phyloP scores from a whole-genome alignment of 1,140 invertebrate genomes.

The Pomacea maculata region DNA sequence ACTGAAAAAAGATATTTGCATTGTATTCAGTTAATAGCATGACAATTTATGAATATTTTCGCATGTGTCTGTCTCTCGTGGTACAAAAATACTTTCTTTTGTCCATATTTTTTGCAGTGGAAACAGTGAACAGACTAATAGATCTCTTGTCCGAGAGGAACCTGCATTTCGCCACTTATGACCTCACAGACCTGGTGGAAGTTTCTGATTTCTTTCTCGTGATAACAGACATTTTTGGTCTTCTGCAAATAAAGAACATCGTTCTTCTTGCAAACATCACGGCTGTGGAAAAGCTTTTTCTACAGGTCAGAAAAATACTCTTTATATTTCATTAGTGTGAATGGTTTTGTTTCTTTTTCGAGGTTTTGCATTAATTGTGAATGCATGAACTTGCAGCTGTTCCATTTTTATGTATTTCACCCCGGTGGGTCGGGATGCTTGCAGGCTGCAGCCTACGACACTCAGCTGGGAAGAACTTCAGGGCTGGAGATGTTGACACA shows the following conservation, averaged over 20 bases:
- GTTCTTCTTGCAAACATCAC: not conserved
- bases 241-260: not conserved
- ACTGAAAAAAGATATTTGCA: not conserved
- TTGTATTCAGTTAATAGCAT: no score
- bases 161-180: conserved; percentile 5
- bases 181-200: not conserved
- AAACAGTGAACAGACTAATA: not conserved
- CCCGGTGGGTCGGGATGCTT: not conserved
- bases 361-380: no score
- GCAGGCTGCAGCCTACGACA: conserved; percentile 12
- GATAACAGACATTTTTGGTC: not conserved
- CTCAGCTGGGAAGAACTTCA: conserved; percentile 10
- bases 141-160: not conserved
- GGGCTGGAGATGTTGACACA: conserved; percentile 14
- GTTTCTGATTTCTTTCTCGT: not conserved
- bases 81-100: not conserved
- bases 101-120: not conserved
- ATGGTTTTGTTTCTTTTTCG: no score
- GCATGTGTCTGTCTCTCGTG: no score
- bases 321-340: no score
- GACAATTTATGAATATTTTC: no score
- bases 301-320: not conserved
- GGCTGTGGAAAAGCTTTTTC: not conserved
- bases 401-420: not conserved
- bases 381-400: no score